phyloP scores from a whole-genome alignment of 2,797 vertebrate species.

The Sebastes baramenuke region DNA sequence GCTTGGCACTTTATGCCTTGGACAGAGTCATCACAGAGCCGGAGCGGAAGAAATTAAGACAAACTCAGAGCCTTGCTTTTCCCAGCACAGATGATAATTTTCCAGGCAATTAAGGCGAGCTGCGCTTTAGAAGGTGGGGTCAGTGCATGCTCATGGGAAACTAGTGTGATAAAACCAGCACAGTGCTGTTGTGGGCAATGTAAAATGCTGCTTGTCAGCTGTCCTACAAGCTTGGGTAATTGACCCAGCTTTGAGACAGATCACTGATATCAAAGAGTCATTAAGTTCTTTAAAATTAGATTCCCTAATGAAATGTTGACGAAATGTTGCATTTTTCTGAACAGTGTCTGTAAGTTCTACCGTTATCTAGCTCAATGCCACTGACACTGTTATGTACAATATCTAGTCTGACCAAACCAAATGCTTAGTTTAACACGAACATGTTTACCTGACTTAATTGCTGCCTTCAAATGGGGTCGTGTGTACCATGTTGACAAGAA shows the following conservation, averaged over 20 bases:
- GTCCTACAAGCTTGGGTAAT: conserved; percentile 76
- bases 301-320: conserved; percentile 33
- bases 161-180: conserved; percentile 50
- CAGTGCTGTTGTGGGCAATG: conserved; percentile 60
- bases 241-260: conserved; percentile 68
- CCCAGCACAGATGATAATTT: conserved; percentile 75
- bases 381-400: neutral
- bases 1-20: conserved; percentile 65
- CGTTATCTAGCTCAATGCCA: neutral
- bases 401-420: neutral
- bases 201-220: conserved; percentile 73
- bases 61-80: conserved; percentile 60
- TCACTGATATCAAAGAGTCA: conserved; percentile 67
- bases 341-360: neutral
- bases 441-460: neutral
- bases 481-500: too few species aligned
- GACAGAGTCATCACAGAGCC: conserved; percentile 57
- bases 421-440: neutral
- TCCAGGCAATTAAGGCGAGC: conserved; percentile 77
- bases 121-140: conserved; percentile 63
- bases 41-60: conserved; percentile 61
- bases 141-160: conserved; percentile 66
- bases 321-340: conserved; percentile 28
- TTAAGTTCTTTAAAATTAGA: conserved; percentile 57
- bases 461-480: too few species aligned